Evolutionary conservation across 2,113 vertebrate species (phyloP).

Genomic region (Noturus placidus): DNA sequence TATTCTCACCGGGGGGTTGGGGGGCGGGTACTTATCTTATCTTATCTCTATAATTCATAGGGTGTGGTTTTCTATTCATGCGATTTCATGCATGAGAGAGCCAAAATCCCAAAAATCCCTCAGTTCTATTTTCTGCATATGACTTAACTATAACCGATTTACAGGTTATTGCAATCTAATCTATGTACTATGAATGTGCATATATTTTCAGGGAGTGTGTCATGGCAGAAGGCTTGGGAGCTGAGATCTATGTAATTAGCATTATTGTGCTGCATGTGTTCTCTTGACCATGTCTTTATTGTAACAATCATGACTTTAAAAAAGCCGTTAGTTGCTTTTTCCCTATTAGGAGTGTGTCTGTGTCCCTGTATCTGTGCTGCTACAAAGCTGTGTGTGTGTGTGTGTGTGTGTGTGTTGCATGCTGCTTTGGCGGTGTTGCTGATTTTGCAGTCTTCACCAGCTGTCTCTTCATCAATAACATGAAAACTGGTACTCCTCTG

Average conservation of each 20-base stretch:
- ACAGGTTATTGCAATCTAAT: background rate
- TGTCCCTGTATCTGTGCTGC: background rate
- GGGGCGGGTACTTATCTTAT: too few relatives aligned
- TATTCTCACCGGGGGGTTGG: too few relatives aligned
- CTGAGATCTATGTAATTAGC: background rate
- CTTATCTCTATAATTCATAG: background rate
- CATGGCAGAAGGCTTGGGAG: background rate
- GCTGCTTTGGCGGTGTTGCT: conserved; percentile 27
- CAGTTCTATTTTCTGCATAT: background rate
- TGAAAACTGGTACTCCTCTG: background rate
- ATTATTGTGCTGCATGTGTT: background rate
- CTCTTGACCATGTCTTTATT: background rate
- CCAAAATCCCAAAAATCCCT: background rate
- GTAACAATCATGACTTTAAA: background rate
- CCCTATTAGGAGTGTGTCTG: background rate
- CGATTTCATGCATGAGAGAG: background rate
- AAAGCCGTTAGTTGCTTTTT: background rate
- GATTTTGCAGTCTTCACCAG: conserved; percentile 25
- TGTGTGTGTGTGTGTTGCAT: background rate
- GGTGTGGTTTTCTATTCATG: background rate
- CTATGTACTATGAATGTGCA: background rate
- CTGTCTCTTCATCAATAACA: conserved; percentile 16
- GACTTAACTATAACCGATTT: background rate
- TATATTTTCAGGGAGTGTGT: background rate
- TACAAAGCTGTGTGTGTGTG: background rate